A percentile compares a stretch with the other conserved stretches of the same genome.
phyloP scores from a whole-genome alignment of 2,113 vertebrate genomes.

The Dasyornis broadbenti region DNA sequence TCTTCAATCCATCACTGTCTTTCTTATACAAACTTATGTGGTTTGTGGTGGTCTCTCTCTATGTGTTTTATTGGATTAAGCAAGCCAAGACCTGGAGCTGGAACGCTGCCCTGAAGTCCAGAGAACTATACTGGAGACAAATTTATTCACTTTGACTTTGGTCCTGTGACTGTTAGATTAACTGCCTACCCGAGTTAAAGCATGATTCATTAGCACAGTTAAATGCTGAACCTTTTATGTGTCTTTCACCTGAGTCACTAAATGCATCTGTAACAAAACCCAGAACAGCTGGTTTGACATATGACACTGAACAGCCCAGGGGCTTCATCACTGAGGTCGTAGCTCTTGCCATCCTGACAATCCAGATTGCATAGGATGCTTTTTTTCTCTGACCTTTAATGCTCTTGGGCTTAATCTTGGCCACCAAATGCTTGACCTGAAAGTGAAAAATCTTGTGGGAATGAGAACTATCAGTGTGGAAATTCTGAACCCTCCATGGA shows the following conservation, averaged over 20 bases:
- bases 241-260: not conserved
- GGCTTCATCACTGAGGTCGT: not conserved
- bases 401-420: not conserved
- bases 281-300: not conserved
- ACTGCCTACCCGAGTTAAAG: not conserved
- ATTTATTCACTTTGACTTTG: not conserved
- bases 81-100: not conserved
- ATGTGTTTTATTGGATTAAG: not conserved
- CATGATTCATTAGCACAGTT: not conserved
- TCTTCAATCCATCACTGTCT: not conserved
- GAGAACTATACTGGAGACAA: not conserved
- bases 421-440: not conserved
- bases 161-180: not conserved
- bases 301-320: not conserved
- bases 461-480: not conserved
- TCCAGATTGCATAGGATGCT: not conserved
- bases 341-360: not conserved
- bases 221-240: not conserved
- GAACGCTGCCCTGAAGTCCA: not conserved
- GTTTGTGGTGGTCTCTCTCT: not conserved
- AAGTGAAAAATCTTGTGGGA: not conserved
- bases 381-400: not conserved
- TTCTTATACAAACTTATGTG: not conserved
- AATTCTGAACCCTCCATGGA: not conserved
- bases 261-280: not conserved